Base-by-base conservation (phyloP, 2,888 invertebrate species). In the Ypsolopha sequella region DNA sequence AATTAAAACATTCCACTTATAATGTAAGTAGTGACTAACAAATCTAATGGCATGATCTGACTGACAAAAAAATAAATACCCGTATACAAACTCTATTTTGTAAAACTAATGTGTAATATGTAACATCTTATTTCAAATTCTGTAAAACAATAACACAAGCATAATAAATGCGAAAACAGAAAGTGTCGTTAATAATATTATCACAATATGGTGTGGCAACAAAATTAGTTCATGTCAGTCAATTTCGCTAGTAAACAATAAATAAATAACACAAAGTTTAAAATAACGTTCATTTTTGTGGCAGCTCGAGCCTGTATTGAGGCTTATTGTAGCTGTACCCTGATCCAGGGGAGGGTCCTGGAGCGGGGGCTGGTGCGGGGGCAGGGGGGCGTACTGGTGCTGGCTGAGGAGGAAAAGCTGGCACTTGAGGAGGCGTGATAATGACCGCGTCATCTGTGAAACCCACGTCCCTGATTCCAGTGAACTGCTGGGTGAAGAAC, bases 401-500 rank as follows among this genome's bases (percentile, higher is more conserved):
- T 7, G 47, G 46, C 33, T 44, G 50, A 24, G 24, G 24, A 24
- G 24, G 24, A 24, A 24, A 24, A 24, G 24, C 24, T 24, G 24
- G 76, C 51, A 80, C 80, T 43, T 77, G 73, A 3, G 82, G 86
- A 9, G 86, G 80, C 0, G 86, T 86, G 55, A 86, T 73, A 50
- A 86, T 85, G 35, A 86, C 76, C 6, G 86, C 80, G 47, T 86
- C 86, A 51, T 86, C 86, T 0, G 86, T 86, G 34, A 86, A 56
- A 0, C 68, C 79, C 7, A 85, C 80, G 52, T 86, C 85, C 2
- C 86, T 77, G 1, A 66, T 70, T 3, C 13, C n/a, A 9, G n/a
- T 14, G 38, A 41, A 35, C 41, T 7, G 56, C 60, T 0, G 63
- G 57, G 6, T 60, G 11, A 63, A 34, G 45, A 39, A 62, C 41